These are phyloP conservation scores for Pungitius pungitius DNA, from an alignment of 2,113 vertebrate species.

Conservation along the genomic window DNA sequence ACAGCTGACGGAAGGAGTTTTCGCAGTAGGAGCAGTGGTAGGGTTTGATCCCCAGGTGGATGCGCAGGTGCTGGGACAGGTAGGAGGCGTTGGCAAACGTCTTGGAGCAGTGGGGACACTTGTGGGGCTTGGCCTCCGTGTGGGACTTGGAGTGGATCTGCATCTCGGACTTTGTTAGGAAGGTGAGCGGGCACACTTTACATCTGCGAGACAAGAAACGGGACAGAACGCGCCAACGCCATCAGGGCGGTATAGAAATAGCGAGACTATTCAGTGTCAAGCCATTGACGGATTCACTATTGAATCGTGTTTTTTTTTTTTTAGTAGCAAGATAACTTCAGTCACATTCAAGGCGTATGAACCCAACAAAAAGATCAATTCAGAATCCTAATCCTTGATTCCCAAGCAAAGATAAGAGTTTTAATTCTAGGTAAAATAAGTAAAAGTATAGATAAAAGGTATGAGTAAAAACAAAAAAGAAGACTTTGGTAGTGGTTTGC, in stretches of 20 bases:
- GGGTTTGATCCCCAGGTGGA: slow-evolving; percentile 98
- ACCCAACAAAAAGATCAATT: not conserved
- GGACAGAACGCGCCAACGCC: not conserved
- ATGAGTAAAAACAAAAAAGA: no score
- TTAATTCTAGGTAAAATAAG: not conserved
- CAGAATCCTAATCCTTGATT: not conserved
- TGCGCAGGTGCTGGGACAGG: slow-evolving; percentile 97
- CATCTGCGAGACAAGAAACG: slow-evolving; percentile 80
- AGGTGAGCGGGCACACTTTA: slow-evolving; percentile 98
- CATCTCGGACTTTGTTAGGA: slow-evolving; percentile 99
- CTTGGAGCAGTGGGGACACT: slow-evolving; percentile 99
- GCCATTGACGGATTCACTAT: not conserved
- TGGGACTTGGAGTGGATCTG: slow-evolving; percentile 99
- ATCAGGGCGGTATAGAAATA: not conserved
- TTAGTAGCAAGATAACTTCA: not conserved
- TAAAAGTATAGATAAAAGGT: no score
- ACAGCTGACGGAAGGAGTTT: slow-evolving; percentile 96
- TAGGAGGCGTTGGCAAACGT: slow-evolving; percentile 98
- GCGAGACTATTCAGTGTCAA: not conserved
- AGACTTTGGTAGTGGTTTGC: not conserved
- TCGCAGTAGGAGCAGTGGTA: slow-evolving; percentile 99
- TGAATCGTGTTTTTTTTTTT: not conserved
- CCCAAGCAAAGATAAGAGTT: not conserved
- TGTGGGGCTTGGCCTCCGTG: slow-evolving; percentile 99
- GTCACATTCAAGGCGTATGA: not conserved